These are phyloP conservation scores for Tipula vernalis DNA, from an alignment of 2,888 invertebrate species.

Conservation along the genomic window DNA sequence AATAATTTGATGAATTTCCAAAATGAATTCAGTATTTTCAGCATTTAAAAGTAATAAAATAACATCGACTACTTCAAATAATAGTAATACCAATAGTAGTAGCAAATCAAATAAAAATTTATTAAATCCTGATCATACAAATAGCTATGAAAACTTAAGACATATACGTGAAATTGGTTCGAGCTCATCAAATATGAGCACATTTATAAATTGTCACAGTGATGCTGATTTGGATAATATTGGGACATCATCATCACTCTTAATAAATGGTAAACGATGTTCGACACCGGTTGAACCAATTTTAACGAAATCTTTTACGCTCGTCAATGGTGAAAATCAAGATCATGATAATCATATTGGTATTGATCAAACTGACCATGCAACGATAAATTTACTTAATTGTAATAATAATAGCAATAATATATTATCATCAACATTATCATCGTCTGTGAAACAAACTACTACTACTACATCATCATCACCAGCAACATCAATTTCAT, in stretches of 20 bases:
- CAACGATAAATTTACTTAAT: not conserved
- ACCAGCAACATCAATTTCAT: slow-evolving; percentile 25
- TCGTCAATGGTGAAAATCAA: not conserved
- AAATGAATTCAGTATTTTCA: slow-evolving; percentile 36
- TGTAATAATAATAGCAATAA: not conserved
- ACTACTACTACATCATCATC: not conserved
- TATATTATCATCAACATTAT: not conserved
- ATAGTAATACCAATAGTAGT: not conserved
- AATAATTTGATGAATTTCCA: not conserved
- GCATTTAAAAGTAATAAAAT: slow-evolving; percentile 27
- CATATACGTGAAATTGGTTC: slow-evolving; percentile 35
- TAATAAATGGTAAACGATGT: not conserved
- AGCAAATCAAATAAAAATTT: slow-evolving; percentile 8
- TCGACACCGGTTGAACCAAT: not conserved
- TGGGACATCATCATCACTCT: not conserved
- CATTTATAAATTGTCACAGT: slow-evolving; percentile 24
- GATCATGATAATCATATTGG: not conserved
- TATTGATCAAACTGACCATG: not conserved
- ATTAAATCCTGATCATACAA: slow-evolving; percentile 15
- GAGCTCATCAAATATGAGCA: slow-evolving; percentile 31
- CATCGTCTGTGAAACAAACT: not conserved
- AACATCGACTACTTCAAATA: not conserved
- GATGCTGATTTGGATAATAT: slow-evolving; percentile 5
- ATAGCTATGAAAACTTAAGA: slow-evolving; percentile 34
- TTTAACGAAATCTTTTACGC: not conserved